Evolutionary conservation across 2,113 vertebrate genomes (phyloP).

Genomic region (Chaenogobius annularis): DNA sequence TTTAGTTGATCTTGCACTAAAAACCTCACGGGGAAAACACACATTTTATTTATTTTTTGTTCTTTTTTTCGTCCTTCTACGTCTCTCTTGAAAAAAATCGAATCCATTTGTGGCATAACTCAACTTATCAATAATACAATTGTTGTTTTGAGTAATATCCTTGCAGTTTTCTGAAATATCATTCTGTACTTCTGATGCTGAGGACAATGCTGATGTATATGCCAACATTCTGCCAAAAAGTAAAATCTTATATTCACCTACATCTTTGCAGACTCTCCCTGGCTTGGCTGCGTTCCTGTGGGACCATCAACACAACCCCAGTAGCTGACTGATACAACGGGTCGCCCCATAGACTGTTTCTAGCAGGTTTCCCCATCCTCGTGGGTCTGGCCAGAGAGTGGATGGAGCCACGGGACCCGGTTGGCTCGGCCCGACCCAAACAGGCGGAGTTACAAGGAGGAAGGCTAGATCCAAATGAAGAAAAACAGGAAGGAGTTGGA

Average conservation of each 20-base stretch:
- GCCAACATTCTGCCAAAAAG: slow-evolving; percentile 8
- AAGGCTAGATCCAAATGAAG: slow-evolving; percentile 82
- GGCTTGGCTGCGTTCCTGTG: slow-evolving; percentile 68
- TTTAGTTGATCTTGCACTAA: too few species aligned
- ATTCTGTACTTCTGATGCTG: slow-evolving; percentile 23
- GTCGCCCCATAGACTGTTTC: slow-evolving; percentile 52
- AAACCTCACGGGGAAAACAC: neutral
- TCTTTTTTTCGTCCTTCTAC: neutral
- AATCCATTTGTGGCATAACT: too few species aligned
- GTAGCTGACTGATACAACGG: slow-evolving; percentile 62
- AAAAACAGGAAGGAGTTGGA: slow-evolving; percentile 79
- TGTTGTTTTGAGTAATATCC: neutral
- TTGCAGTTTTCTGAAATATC: neutral
- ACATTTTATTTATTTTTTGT: neutral
- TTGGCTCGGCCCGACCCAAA: slow-evolving; percentile 84
- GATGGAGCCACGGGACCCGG: slow-evolving; percentile 95
- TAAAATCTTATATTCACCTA: slow-evolving; percentile 53
- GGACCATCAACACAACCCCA: slow-evolving; percentile 65
- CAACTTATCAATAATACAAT: too few species aligned
- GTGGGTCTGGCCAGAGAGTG: slow-evolving; percentile 74
- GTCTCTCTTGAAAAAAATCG: too few species aligned
- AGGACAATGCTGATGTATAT: slow-evolving; percentile 33
- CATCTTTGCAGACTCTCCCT: slow-evolving; percentile 66
- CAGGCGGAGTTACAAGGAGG: slow-evolving; percentile 84
- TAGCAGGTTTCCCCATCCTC: slow-evolving; percentile 69